Conservation (phyloP, 1,140 invertebrate genomes). For the Cyphomyrmex costatus region DNA sequence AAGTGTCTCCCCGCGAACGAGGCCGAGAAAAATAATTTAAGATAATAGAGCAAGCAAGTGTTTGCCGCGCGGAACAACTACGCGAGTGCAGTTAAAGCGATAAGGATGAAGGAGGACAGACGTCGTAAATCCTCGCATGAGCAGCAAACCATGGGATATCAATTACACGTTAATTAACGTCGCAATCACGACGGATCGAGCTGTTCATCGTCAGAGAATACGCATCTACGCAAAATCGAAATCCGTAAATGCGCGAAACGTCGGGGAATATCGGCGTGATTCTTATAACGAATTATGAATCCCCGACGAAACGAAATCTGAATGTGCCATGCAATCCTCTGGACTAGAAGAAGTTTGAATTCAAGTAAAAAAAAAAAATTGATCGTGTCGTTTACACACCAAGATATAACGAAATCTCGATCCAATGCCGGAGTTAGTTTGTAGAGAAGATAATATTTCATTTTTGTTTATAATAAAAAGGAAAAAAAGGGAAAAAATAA, state of each 20-base stretch:
- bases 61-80: neutral
- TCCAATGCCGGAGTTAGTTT: too few species aligned
- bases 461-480: neutral
- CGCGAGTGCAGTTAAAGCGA: neutral
- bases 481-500: neutral
- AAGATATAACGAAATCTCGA: slow-evolving; percentile 10
- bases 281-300: neutral
- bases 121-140: neutral
- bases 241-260: neutral
- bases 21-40: slow-evolving; percentile 44
- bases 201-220: neutral
- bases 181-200: neutral
- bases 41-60: slow-evolving; percentile 11
- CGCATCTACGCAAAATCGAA: neutral
- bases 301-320: neutral
- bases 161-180: slow-evolving; percentile 44
- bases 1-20: slow-evolving; percentile 67
- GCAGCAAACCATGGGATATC: neutral
- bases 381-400: neutral
- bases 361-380: slow-evolving; percentile 19
- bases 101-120: slow-evolving; percentile 1
- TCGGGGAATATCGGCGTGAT: neutral
- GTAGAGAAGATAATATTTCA: slow-evolving; percentile 9
- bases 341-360: slow-evolving; percentile 2
- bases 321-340: slow-evolving; percentile 3